Conservation (phyloP, 2,797 vertebrate species). For the Natrix natrix region DNA sequence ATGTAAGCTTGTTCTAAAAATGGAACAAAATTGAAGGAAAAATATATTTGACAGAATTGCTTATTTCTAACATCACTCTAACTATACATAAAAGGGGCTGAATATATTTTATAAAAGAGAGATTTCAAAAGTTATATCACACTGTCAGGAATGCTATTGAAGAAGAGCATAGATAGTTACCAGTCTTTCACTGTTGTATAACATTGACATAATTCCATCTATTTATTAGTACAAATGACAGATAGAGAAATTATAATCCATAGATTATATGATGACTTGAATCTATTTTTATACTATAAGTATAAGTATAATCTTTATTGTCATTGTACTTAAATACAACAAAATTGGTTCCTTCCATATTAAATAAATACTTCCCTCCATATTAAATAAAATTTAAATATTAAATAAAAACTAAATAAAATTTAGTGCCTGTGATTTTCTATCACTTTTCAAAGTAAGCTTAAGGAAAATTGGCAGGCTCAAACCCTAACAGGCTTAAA, state of each 20-base stretch:
- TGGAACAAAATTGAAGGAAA: background rate
- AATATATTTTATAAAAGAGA: background rate
- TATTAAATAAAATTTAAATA: no score
- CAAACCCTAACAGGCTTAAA: background rate
- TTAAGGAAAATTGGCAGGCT: background rate
- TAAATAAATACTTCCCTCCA: background rate
- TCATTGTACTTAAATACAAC: no score
- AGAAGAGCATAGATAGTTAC: slow-evolving; percentile 1
- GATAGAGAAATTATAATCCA: no score
- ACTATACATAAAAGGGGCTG: background rate
- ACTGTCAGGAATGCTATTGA: no score
- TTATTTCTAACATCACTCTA: background rate
- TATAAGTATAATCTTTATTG: no score
- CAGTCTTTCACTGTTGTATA: slow-evolving; percentile 47
- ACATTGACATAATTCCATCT: slow-evolving; percentile 37
- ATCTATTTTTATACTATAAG: background rate
- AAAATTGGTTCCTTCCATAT: no score
- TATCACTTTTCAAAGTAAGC: background rate
- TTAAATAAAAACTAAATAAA: background rate
- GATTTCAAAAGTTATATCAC: background rate
- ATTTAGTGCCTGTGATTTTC: background rate
- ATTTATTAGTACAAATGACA: slow-evolving; percentile 44
- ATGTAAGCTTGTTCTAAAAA: background rate
- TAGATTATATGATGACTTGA: background rate
- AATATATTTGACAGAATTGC: background rate